phyloP scores from a whole-genome alignment of 2,888 invertebrate genomes.

The Ormyrus nitidulus region DNA sequence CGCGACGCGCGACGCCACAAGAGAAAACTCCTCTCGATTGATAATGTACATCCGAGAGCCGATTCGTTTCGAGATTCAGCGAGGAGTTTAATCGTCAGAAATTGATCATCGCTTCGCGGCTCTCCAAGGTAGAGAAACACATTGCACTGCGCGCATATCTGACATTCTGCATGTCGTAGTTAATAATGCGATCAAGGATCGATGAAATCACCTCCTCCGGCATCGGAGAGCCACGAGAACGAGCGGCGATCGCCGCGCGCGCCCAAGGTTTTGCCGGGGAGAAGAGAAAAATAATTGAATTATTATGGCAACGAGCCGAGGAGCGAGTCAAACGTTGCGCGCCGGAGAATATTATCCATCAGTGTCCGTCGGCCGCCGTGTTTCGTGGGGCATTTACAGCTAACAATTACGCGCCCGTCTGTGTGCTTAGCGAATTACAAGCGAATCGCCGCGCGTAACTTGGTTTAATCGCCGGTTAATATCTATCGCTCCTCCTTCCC shows the following conservation, averaged over 20 bases:
- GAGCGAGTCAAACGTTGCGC: no score
- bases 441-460: neutral
- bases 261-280: slow-evolving; percentile 18
- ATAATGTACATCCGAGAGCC: neutral
- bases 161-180: slow-evolving; percentile 33
- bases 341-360: slow-evolving; percentile 5
- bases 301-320: neutral
- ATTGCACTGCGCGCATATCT: slow-evolving; percentile 24
- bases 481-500: neutral
- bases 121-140: slow-evolving; percentile 19
- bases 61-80: slow-evolving; percentile 6
- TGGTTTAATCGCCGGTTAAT: neutral
- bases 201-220: slow-evolving; percentile 43
- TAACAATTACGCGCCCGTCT: neutral
- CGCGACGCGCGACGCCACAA: no score
- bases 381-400: neutral
- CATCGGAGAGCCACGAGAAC: neutral
- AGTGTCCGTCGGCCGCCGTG: neutral
- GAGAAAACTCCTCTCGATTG: no score
- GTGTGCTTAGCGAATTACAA: neutral
- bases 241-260: no score
- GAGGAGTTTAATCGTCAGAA: slow-evolving; percentile 3
- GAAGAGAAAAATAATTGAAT: slow-evolving; percentile 28
- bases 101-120: neutral
- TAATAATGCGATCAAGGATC: slow-evolving; percentile 57